Evolutionary conservation across 2,113 vertebrate genomes (phyloP).

Genomic region (Tyto alba): DNA sequence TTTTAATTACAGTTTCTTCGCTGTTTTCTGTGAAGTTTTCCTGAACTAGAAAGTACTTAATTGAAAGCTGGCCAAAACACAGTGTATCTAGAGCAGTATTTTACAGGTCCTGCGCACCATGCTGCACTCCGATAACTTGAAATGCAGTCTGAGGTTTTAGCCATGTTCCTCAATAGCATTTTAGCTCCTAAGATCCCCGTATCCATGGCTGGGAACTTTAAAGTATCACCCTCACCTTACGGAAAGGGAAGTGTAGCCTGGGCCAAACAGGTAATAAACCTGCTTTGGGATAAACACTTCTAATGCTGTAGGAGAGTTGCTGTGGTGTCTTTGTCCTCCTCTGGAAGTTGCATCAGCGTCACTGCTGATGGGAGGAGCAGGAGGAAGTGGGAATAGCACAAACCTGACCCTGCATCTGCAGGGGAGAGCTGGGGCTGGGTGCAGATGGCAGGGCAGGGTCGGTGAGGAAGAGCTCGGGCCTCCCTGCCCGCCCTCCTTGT

Average conservation of each 20-base stretch:
- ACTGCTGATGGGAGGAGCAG: background rate
- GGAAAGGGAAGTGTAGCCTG: background rate
- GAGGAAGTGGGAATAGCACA: background rate
- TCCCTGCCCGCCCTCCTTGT: fast-evolving
- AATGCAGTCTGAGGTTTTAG: background rate
- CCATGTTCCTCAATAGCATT: background rate
- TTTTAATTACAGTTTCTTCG: background rate
- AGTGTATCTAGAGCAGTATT: background rate
- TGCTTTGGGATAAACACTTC: background rate
- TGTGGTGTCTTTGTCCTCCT: background rate
- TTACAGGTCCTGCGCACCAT: background rate
- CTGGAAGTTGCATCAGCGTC: background rate
- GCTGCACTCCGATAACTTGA: background rate
- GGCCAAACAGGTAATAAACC: background rate
- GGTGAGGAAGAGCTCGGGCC: background rate
- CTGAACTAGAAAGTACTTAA: background rate
- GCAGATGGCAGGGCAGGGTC: fast-evolving
- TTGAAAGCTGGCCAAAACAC: background rate
- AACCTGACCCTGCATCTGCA: background rate
- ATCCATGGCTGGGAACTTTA: background rate
- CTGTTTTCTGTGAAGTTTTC: background rate
- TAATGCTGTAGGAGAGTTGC: background rate
- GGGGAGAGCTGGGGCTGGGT: background rate
- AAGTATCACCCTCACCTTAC: background rate
- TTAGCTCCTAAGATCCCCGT: background rate